Base-by-base conservation (phyloP, 1,140 invertebrate genomes). In the Hylyphantes graminicola region DNA sequence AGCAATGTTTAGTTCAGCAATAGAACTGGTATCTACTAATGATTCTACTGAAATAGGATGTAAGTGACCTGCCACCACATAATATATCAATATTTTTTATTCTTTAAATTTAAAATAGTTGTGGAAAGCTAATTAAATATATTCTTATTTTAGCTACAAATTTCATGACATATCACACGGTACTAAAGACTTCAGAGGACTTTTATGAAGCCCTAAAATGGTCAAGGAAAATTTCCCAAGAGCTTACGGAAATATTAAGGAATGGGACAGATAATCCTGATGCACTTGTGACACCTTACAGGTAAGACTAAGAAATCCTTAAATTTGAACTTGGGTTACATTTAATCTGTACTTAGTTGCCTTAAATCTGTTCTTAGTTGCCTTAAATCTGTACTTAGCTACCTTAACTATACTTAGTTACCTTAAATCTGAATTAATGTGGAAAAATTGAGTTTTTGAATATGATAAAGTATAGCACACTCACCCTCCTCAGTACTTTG, bases 151-250 rank as follows among this genome's bases (percentile, higher is more conserved):
- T 70, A 85, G 90, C 91, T 13, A 90, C 91, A 2, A 90, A 92
- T 86, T 92, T 92, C 82, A 92, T 92, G 92, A 90, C 91, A 0
- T 93, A 92, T 87, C 92, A 93, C 87, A 91, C 90, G 0, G 88
- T 90, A 8, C 86, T 92, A 54, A 90, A 90, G 73, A 91, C 88
- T 35, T 91, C 91, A 6, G 85, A 86, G n/a, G 92, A 93, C 87
- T 93, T 90, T 85, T 92, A 92, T 53, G 88, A 88, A 67, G 91
- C 91, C 19, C 87, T 93, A 79, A 88, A 89, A 86, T 88, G 89
- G 79, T 91, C 92, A 12, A 87, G 90, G 81, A 86, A 88, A 17
- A 90, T 93, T 17, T 88, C 90, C 0, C 88, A 89, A 9, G 92
- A 91, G 90, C 92, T 51, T 91, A 91, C 2, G 68, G 85, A 15